A percentile compares a stretch with the other conserved stretches of the same genome.
phyloP scores from a whole-genome alignment of 2,113 vertebrate genomes.

The Leiothrix lutea region DNA sequence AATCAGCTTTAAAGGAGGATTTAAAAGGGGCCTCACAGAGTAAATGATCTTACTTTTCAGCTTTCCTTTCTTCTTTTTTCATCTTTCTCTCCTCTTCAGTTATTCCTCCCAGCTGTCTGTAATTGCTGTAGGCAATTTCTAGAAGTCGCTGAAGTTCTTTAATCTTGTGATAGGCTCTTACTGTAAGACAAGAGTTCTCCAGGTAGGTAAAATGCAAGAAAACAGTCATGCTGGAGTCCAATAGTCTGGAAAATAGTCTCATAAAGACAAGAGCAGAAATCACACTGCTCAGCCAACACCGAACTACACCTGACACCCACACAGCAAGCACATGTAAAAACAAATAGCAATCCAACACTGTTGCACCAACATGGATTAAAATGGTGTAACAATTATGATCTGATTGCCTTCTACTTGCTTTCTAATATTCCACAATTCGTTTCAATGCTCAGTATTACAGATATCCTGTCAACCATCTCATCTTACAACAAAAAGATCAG shows the following conservation, averaged over 20 bases:
- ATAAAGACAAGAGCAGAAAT: not conserved
- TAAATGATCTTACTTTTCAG: slow-evolving; percentile 68
- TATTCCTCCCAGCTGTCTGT: slow-evolving; percentile 80
- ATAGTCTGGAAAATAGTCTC: not conserved
- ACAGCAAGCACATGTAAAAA: not conserved
- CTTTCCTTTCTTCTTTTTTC: slow-evolving; percentile 64
- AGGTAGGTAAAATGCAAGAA: not conserved
- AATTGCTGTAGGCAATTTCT: slow-evolving; percentile 80
- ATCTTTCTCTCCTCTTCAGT: slow-evolving; percentile 71
- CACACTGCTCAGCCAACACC: not conserved
- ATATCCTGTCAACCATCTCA: not conserved
- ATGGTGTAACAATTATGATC: not conserved
- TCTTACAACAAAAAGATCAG: not conserved
- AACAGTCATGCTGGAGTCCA: not conserved
- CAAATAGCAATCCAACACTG: not conserved
- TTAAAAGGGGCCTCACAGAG: not conserved
- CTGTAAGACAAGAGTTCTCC: slow-evolving; percentile 67
- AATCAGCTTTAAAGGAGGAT: not conserved
- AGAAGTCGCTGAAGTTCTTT: slow-evolving; percentile 70
- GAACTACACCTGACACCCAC: not conserved
- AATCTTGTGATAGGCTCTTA: slow-evolving; percentile 76
- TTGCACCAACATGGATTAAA: not conserved
- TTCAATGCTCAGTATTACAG: not conserved
- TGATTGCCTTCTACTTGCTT: not conserved
- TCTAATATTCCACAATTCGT: not conserved